These are phyloP conservation scores for Amniataba percoides DNA, from an alignment of 2,797 vertebrate species.

Conservation along the genomic window DNA sequence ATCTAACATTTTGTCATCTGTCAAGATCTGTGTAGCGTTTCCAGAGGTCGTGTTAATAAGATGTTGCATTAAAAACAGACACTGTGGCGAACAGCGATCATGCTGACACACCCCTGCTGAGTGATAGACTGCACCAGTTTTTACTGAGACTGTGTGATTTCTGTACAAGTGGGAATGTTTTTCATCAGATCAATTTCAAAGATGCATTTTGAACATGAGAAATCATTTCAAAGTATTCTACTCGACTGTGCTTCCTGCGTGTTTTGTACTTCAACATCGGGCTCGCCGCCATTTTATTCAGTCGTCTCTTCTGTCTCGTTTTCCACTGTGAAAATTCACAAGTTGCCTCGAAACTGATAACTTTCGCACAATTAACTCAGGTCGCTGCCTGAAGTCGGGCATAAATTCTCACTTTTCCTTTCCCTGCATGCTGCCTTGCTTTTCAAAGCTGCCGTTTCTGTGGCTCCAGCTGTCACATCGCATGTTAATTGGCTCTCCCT, in stretches of 20 bases:
- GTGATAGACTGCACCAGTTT: neutral
- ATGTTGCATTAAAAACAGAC: neutral
- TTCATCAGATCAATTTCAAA: neutral
- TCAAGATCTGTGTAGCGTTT: no score
- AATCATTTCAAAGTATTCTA: neutral
- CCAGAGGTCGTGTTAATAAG: neutral
- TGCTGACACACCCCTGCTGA: neutral
- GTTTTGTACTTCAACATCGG: constrained; percentile 16
- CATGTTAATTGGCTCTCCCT: constrained; percentile 86
- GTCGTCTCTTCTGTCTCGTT: constrained; percentile 47
- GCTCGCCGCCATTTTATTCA: constrained; percentile 54
- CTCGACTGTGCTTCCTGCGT: constrained; percentile 1
- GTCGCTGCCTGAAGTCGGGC: constrained; percentile 70
- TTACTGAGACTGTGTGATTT: neutral
- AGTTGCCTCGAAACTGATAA: constrained; percentile 79
- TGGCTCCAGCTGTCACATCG: constrained; percentile 87
- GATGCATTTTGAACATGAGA: neutral
- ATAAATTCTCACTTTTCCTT: constrained; percentile 83
- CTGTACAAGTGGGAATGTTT: neutral
- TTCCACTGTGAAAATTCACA: constrained; percentile 84
- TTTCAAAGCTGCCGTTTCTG: constrained; percentile 75
- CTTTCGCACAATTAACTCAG: constrained; percentile 85
- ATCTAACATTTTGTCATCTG: no score
- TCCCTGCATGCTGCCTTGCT: constrained; percentile 62
- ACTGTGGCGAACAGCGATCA: neutral